Base-by-base conservation (phyloP, 2,888 invertebrate genomes). In the Acanthococcus lagerstroemiae region DNA sequence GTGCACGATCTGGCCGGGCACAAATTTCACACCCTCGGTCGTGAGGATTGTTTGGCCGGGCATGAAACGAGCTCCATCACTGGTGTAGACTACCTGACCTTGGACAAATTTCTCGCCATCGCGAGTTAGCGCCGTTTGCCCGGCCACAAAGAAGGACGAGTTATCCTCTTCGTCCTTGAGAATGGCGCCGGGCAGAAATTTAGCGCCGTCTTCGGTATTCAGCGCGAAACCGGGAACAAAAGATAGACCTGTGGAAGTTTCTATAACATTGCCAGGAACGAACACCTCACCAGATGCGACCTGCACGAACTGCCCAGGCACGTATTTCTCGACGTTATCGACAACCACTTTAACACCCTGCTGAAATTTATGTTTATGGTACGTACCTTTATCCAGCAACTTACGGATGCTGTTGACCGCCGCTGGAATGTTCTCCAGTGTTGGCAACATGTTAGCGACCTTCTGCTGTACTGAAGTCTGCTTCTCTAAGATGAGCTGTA, bases 181-280 rank as follows among this genome's bases (percentile, higher is more conserved):
- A 0, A 87, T 86, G 77, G 87, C 87, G 6, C 87, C 88, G 1
- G 88, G 83, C 0, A 82, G 79, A 72, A 85, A 85, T 73, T 84
- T 84, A 0, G 82, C 80, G 24, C 84, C 82, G 0, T 86, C 86
- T 68, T 85, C 84, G 1, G 86, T 83, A 71, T 82, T 81, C 15
- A 88, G 81, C 48, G 84, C 86, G 68, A 88, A 80, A 1, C 88
- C 88, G 21, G 88, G 87, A 44, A 86, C 82, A 75, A 88, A 89
- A 57, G 82, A 77, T 12, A 80, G 78, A 0, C 87, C 87, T 67
- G 79, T 78, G 55, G 85, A 83, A 3, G 86, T 87, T 70, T 83
- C 80, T 6, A 88, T 78, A 0, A 87, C 85, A 76, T 87, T 87
- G 3, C 88, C 88, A 0, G 88, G 87, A 15, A 88, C 82, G 73